These are phyloP conservation scores for Boleophthalmus pectinirostris DNA, from an alignment of 2,113 vertebrate species.

Conservation along the genomic window DNA sequence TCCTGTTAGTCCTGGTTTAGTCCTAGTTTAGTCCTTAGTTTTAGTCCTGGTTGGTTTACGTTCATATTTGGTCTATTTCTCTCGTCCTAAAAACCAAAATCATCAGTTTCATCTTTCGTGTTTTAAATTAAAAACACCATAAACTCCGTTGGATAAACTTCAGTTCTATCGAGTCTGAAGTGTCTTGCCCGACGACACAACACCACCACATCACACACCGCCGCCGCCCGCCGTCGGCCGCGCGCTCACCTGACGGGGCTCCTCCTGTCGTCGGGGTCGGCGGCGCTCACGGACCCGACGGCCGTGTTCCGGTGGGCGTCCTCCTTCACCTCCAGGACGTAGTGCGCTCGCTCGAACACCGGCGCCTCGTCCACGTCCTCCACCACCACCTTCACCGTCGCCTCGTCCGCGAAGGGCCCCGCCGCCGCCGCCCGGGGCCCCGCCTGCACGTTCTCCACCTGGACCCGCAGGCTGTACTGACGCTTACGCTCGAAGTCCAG, in stretches of 20 bases:
- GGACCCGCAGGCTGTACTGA: slow-evolving; percentile 85
- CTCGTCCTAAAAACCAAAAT: too few species aligned
- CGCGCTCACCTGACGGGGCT: slow-evolving; percentile 86
- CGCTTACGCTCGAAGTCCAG: slow-evolving; percentile 91
- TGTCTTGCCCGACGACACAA: background rate
- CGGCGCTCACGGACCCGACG: slow-evolving; percentile 85
- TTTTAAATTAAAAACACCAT: too few species aligned
- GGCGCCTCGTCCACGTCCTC: slow-evolving; percentile 95
- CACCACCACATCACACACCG: too few species aligned
- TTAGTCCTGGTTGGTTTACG: too few species aligned
- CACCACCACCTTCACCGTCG: slow-evolving; percentile 85
- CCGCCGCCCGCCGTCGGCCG: too few species aligned
- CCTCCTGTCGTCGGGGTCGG: slow-evolving; percentile 85
- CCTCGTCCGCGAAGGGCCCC: slow-evolving; percentile 89
- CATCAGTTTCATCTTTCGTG: too few species aligned
- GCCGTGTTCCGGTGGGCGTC: slow-evolving; percentile 80
- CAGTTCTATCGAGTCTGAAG: too few species aligned
- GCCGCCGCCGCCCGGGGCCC: slow-evolving; percentile 85
- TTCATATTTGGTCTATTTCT: too few species aligned
- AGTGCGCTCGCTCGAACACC: slow-evolving; percentile 83
- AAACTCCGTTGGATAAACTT: too few species aligned
- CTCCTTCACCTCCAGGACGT: slow-evolving; percentile 90
- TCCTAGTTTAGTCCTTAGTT: too few species aligned
- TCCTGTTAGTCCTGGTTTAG: too few species aligned
- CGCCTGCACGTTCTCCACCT: slow-evolving; percentile 87